These are phyloP conservation scores for Dipodomys spectabilis DNA, from an alignment of 2,113 vertebrate genomes.

Conservation along the genomic window DNA sequence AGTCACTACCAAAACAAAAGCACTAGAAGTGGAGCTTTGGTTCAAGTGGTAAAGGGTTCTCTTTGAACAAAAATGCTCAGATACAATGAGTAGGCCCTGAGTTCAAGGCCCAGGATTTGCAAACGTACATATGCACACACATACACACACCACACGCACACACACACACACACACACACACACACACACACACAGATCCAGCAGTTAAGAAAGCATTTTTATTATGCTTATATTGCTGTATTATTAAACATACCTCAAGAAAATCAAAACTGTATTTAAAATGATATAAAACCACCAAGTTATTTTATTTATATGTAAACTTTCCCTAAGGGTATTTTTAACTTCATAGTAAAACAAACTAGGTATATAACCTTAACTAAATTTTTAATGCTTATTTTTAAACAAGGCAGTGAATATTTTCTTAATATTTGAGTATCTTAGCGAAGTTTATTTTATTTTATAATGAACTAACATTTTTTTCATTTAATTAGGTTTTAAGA, in stretches of 20 bases:
- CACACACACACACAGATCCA: too few relatives aligned
- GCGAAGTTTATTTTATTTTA: neutral
- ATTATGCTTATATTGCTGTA: neutral
- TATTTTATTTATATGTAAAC: neutral
- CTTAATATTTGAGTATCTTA: neutral
- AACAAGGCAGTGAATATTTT: neutral
- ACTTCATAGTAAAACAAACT: slow-evolving; percentile 10
- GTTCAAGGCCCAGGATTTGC: too few relatives aligned
- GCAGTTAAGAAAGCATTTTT: too few relatives aligned
- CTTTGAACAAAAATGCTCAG: too few relatives aligned
- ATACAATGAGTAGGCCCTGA: too few relatives aligned
- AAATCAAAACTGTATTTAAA: slow-evolving; percentile 50
- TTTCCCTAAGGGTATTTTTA: slow-evolving; percentile 17
- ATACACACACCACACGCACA: too few relatives aligned
- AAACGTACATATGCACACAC: too few relatives aligned
- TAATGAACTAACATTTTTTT: neutral
- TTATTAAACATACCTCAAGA: slow-evolving; percentile 28
- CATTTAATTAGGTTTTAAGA: slow-evolving; percentile 36
- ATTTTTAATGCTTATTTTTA: slow-evolving; percentile 27
- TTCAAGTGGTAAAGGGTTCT: too few relatives aligned
- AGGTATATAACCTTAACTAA: neutral
- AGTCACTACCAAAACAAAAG: too few relatives aligned
- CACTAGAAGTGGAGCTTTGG: too few relatives aligned
- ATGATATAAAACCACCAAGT: neutral
- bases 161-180: too few relatives aligned